Base-by-base conservation (phyloP, 2,888 invertebrate species). In the Nemotelus pantherinus region DNA sequence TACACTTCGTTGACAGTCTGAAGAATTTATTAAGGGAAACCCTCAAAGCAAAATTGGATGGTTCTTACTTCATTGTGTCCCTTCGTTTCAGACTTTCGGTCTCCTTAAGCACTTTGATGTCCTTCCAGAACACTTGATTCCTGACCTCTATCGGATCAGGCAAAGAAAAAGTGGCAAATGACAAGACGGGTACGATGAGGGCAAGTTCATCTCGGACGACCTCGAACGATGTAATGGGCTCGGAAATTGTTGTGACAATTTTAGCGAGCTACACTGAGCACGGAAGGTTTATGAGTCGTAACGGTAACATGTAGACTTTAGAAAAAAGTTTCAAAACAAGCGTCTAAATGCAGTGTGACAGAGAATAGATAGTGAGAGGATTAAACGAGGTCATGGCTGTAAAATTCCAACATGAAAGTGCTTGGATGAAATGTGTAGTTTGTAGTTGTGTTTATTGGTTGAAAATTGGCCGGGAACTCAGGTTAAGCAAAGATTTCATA, bases 11-110 rank as follows among this genome's bases (percentile, higher is more conserved):
- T n/a, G 70, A 70, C 70, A 70, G 55, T 10, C 10, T 10, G 3
- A 53, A 55, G 70, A 70, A 70, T 70, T 70, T 70, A 70, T 70
- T 70, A 55, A 70, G 70, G 70, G 70, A 70, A 55, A 70, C 53
- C 39, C 55, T 43, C 5, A 47, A 53, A 10, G 41, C 43, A 70
- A 39, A 6, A 53, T 10, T 43, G 4, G 43, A 41, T 2, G 41
- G 43, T 70, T 70, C 53, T 44, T 70, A 47, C 41, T 70, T 55
- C 70, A 55, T 70, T 65, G 9, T 9, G n/a, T 9, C 10, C 41
- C 45, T 65, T 47, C 10, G 44, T 9, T 65, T 53, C 25, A 25
- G 25, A 25, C 25, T 25, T 25, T 25, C 25, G 25, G 25, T 25
- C 25, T 25, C 25, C 25, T 25, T 25, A 25, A 25, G 25, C 25